phyloP scores from a whole-genome alignment of 2,888 invertebrate genomes.

The Ramazzottius varieornatus region DNA sequence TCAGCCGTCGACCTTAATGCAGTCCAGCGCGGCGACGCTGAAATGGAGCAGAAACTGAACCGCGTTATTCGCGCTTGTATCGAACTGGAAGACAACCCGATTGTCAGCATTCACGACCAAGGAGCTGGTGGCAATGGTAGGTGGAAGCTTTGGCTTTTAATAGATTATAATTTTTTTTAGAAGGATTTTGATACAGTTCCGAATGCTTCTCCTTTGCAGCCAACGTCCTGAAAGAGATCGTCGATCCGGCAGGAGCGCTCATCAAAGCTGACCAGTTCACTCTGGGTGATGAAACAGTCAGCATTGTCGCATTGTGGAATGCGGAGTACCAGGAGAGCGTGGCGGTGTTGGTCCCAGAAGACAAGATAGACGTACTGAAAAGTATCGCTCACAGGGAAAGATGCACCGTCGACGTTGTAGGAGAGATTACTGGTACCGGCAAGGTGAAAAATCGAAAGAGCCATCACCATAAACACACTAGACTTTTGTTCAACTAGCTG shows the following conservation, averaged over 20 bases:
- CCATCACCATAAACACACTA: constrained; percentile 10
- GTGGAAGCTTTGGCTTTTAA: not conserved
- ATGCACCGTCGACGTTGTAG: constrained; percentile 74
- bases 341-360: constrained; percentile 50
- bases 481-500: too few species aligned
- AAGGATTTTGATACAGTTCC: not conserved
- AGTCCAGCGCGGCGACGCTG: constrained; percentile 81
- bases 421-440: constrained; percentile 62
- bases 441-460: too few species aligned
- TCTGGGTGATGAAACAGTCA: constrained; percentile 78
- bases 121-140: constrained; percentile 66
- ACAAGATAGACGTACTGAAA: constrained; percentile 32
- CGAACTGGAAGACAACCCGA: constrained; percentile 60
- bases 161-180: not conserved
- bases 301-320: constrained; percentile 78
- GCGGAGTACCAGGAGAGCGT: constrained; percentile 93
- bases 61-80: constrained; percentile 69
- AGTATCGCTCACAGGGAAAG: constrained; percentile 57
- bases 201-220: constrained; percentile 28
- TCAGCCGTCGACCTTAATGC: constrained; percentile 76
- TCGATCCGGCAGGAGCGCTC: constrained; percentile 74
- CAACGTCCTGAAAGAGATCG: constrained; percentile 83
- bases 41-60: constrained; percentile 94
- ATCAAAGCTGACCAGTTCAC: constrained; percentile 61
- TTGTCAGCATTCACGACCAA: constrained; percentile 86